These are phyloP conservation scores for Drosophila sp. DNA, from an alignment of 1,140 invertebrate species.

Conservation along the genomic window DNA sequence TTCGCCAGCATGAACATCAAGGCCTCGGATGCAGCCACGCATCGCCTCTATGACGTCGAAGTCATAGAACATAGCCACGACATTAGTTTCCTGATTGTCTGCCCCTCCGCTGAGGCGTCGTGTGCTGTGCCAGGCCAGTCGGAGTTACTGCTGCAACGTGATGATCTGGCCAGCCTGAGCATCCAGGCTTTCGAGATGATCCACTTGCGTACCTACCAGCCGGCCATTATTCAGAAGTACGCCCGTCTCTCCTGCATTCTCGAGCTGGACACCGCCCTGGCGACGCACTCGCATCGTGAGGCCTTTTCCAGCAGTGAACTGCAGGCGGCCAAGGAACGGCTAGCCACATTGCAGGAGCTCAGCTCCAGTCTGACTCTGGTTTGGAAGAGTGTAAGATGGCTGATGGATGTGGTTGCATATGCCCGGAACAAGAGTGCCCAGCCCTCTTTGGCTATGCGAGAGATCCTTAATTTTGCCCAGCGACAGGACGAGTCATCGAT, in stretches of 20 bases:
- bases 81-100: conserved; percentile 94
- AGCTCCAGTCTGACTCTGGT: conserved; percentile 91
- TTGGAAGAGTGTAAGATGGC: conserved; percentile 97
- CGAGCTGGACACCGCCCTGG: conserved; percentile 95
- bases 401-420: conserved; percentile 96
- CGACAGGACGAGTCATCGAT: conserved; percentile 33
- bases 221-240: conserved; percentile 93
- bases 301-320: conserved; percentile 96
- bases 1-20: conserved; percentile 92
- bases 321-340: conserved; percentile 91
- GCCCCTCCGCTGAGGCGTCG: conserved; percentile 94
- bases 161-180: conserved; percentile 92
- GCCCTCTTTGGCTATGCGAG: conserved; percentile 63
- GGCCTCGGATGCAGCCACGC: conserved; percentile 86
- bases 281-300: conserved; percentile 95
- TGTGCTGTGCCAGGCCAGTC: conserved; percentile 95
- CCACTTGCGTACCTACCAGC: conserved; percentile 95
- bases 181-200: conserved; percentile 96
- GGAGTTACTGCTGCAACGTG: conserved; percentile 90
- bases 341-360: conserved; percentile 91
- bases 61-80: conserved; percentile 94
- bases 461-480: conserved; percentile 69
- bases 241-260: conserved; percentile 95
- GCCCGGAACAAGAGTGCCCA: conserved; percentile 90
- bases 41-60: conserved; percentile 95